Evolutionary conservation across 1,140 invertebrate genomes (phyloP).

Genomic region (Oryzaephilus surinamensis): DNA sequence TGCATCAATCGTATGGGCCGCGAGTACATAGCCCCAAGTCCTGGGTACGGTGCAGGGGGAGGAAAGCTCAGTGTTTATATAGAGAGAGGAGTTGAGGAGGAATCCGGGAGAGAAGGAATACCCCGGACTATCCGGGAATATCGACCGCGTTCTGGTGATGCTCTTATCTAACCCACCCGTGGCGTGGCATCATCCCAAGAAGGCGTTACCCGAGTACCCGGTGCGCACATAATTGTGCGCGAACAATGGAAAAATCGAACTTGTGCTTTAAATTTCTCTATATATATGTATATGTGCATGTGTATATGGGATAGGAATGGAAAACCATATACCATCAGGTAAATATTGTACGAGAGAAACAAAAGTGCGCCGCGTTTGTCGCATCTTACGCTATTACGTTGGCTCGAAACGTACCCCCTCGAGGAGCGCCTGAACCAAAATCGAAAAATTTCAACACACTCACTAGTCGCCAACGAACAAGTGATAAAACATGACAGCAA

Average conservation of each 20-base stretch:
- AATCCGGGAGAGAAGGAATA: conserved; percentile 21
- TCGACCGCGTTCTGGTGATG: conserved; percentile 21
- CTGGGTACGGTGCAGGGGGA: too few relatives aligned
- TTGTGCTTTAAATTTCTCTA: too few relatives aligned
- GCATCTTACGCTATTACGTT: conserved; percentile 7
- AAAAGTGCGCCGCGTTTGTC: conserved; percentile 7
- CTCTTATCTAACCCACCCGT: conserved; percentile 27
- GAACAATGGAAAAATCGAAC: conserved; percentile 16
- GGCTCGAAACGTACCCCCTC: neutral
- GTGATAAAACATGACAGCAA: conserved; percentile 36
- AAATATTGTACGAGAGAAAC: too few relatives aligned
- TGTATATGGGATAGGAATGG: too few relatives aligned
- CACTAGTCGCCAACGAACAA: conserved; percentile 29
- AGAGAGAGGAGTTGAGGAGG: neutral
- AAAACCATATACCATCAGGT: too few relatives aligned
- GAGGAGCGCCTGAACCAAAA: conserved; percentile 14
- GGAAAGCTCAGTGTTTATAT: too few relatives aligned
- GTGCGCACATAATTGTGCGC: conserved; percentile 26
- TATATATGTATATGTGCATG: too few relatives aligned
- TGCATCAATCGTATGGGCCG: conserved; percentile 18
- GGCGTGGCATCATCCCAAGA: conserved; percentile 25
- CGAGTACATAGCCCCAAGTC: conserved; percentile 14
- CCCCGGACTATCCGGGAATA: conserved; percentile 25
- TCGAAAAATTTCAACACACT: conserved; percentile 30
- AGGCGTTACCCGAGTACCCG: conserved; percentile 20